Conservation (phyloP, 2,797 vertebrate species). For the Buphagus erythrorhynchus region DNA sequence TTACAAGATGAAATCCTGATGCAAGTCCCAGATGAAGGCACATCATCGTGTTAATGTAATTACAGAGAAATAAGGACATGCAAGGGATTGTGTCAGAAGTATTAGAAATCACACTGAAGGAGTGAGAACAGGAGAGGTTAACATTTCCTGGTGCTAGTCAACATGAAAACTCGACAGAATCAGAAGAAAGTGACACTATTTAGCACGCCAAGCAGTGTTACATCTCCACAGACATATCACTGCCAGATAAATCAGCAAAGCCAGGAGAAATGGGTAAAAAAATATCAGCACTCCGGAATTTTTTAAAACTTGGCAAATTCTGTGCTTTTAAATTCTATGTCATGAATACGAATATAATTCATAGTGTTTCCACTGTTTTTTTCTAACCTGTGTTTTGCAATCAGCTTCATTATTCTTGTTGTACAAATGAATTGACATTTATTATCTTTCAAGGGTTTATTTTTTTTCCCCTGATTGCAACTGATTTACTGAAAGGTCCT, state of each 20-base stretch:
- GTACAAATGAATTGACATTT: slow-evolving; percentile 6
- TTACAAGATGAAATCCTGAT: slow-evolving; percentile 69
- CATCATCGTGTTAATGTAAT: slow-evolving; percentile 72
- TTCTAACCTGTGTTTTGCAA: not conserved
- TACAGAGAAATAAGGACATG: slow-evolving; percentile 65
- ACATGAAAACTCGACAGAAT: slow-evolving; percentile 49
- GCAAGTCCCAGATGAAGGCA: slow-evolving; percentile 64
- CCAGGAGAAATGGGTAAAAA: not conserved
- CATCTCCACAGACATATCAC: not conserved
- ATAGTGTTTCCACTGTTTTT: not conserved
- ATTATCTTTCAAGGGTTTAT: not conserved
- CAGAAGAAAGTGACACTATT: slow-evolving; percentile 40
- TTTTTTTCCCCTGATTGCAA: not conserved
- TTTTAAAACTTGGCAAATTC: not conserved
- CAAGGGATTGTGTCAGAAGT: slow-evolving; percentile 48
- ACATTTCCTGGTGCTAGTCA: slow-evolving; percentile 43
- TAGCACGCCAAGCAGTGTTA: not conserved
- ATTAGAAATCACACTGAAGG: slow-evolving; percentile 62
- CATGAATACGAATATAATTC: not conserved
- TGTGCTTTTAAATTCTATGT: not conserved
- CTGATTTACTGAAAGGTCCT: not conserved
- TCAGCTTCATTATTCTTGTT: not conserved
- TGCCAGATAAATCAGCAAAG: not conserved
- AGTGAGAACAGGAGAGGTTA: slow-evolving; percentile 52
- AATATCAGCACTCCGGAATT: not conserved